Evolutionary conservation across 2,797 vertebrate species (phyloP).

Genomic region (Balearica regulorum): DNA sequence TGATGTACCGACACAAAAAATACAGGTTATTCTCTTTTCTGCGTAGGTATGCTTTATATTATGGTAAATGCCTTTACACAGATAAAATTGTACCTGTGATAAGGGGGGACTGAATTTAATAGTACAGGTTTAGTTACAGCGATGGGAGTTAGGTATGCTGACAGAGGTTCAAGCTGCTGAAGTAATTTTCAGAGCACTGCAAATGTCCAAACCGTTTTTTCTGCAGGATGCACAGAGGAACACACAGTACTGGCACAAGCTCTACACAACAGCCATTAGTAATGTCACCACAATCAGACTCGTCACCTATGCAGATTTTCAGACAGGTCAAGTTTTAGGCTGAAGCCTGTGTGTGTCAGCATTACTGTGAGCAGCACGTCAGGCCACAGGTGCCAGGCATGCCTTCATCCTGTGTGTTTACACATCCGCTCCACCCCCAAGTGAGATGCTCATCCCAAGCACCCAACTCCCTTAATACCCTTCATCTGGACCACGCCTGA

Average conservation of each 20-base stretch:
- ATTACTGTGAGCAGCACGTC: neutral
- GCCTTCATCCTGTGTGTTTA: neutral
- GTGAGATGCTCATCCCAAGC: neutral
- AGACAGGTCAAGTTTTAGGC: neutral
- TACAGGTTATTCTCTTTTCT: neutral
- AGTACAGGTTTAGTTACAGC: neutral
- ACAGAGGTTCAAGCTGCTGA: neutral
- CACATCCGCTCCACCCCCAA: rapidly evolving
- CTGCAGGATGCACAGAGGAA: neutral
- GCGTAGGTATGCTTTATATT: rapidly evolving
- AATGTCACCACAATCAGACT: neutral
- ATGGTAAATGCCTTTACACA: neutral
- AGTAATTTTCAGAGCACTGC: neutral
- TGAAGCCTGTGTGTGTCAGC: neutral
- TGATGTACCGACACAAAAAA: neutral
- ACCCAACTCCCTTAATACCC: neutral
- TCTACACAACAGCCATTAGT: neutral
- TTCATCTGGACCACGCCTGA: neutral
- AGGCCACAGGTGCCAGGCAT: neutral
- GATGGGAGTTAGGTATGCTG: neutral
- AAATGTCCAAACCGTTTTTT: neutral
- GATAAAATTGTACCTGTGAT: neutral
- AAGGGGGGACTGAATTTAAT: neutral
- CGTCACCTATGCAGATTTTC: neutral
- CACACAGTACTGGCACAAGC: neutral